Conservation (phyloP, 2,113 vertebrate species). For the Trogon melanurus region DNA sequence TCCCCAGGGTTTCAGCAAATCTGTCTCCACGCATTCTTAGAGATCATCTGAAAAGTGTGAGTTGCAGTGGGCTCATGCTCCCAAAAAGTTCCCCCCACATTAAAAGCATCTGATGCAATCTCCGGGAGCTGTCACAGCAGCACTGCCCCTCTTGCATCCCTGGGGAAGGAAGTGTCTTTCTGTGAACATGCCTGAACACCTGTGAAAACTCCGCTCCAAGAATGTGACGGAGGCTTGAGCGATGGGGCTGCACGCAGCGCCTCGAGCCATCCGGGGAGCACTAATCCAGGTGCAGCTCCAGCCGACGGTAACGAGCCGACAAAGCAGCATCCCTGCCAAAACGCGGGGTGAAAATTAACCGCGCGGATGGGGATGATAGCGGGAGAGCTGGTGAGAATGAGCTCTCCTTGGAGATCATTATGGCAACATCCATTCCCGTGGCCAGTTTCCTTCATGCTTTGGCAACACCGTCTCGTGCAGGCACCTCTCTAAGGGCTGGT, state of each 20-base stretch:
- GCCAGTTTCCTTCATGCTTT: not conserved
- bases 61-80: not conserved
- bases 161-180: not conserved
- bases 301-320: not conserved
- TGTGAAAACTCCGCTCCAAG: not conserved
- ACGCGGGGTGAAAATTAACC: not conserved
- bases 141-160: not conserved
- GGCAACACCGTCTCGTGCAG: not conserved
- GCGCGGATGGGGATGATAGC: not conserved
- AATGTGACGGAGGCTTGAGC: not conserved
- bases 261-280: not conserved
- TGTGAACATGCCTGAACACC: not conserved
- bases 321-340: not conserved
- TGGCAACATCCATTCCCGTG: not conserved
- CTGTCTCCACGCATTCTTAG: not conserved
- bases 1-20: not conserved
- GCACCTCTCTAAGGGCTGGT: not conserved
- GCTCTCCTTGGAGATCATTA: not conserved
- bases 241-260: not conserved
- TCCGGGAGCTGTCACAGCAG: not conserved
- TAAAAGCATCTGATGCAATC: not conserved
- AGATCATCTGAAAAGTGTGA: not conserved
- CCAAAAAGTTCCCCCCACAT: not conserved
- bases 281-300: conserved; percentile 41
- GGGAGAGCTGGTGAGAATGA: not conserved